phyloP scores from a whole-genome alignment of 2,888 invertebrate genomes.

The Melanophora roralis region DNA sequence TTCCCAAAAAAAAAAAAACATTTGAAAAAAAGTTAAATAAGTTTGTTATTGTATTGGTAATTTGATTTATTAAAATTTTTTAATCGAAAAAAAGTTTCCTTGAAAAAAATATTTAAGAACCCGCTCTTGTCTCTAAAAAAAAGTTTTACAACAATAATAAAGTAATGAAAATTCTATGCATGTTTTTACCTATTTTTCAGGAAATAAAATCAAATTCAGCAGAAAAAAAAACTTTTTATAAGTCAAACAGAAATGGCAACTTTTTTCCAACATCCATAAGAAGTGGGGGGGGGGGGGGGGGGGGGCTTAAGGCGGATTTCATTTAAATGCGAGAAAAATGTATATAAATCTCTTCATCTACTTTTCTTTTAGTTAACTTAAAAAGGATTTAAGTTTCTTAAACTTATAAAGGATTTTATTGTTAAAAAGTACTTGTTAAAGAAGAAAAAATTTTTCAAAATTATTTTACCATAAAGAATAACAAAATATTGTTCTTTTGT shows the following conservation, averaged over 20 bases:
- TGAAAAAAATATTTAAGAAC: no score
- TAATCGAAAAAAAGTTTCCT: no score
- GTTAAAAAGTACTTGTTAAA: background rate
- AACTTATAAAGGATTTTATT: background rate
- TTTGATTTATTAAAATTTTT: no score
- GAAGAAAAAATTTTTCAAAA: background rate
- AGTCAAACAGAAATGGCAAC: background rate
- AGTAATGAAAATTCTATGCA: slow-evolving; percentile 29
- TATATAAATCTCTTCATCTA: background rate
- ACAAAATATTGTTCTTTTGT: background rate
- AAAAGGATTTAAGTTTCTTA: slow-evolving; percentile 29
- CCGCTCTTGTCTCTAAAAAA: background rate
- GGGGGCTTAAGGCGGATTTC: slow-evolving; percentile 23
- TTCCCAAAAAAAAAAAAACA: no score
- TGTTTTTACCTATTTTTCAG: slow-evolving; percentile 15
- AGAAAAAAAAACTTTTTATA: background rate
- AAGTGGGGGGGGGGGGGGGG: background rate
- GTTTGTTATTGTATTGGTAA: no score
- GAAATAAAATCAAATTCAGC: background rate
- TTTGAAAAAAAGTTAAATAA: no score
- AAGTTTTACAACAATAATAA: background rate
- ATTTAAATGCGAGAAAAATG: slow-evolving; percentile 6
- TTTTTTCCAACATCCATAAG: background rate
- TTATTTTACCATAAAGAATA: background rate
- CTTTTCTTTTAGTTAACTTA: background rate